These are phyloP conservation scores for Pheosia tremula DNA, from an alignment of 2,888 invertebrate genomes.

Conservation along the genomic window DNA sequence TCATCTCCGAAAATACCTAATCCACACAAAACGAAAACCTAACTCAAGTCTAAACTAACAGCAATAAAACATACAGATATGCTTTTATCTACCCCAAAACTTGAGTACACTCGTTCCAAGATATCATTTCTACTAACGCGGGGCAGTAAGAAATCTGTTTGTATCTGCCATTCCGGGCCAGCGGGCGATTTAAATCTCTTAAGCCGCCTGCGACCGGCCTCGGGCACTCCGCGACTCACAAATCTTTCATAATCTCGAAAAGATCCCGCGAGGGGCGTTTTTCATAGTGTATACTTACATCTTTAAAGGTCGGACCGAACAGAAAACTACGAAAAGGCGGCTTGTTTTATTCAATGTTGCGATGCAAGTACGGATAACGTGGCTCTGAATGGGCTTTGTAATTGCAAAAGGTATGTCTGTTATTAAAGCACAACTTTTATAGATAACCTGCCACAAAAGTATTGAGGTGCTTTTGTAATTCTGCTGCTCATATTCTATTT, in stretches of 20 bases:
- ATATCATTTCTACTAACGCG: slow-evolving; percentile 61
- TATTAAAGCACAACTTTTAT: too few species aligned
- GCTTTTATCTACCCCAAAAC: slow-evolving; percentile 45
- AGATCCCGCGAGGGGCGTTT: slow-evolving; percentile 76
- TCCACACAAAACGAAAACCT: neutral
- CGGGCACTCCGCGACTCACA: slow-evolving; percentile 78
- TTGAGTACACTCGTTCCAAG: slow-evolving; percentile 45
- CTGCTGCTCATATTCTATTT: neutral
- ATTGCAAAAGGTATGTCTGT: neutral
- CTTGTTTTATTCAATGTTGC: slow-evolving; percentile 17
- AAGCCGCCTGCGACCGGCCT: slow-evolving; percentile 77
- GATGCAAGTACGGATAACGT: neutral
- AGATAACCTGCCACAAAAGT: too few species aligned
- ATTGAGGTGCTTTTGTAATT: neutral
- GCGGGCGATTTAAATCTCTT: slow-evolving; percentile 83
- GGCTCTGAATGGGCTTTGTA: neutral
- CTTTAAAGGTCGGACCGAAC: slow-evolving; percentile 47
- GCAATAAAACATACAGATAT: slow-evolving; percentile 45
- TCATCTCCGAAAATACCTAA: neutral
- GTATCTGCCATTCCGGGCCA: slow-evolving; percentile 81
- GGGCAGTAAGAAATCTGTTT: slow-evolving; percentile 78
- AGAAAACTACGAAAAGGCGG: slow-evolving; percentile 53
- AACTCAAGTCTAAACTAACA: slow-evolving; percentile 12
- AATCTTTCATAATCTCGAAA: slow-evolving; percentile 83
- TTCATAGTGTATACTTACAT: slow-evolving; percentile 66